Evolutionary conservation across 2,888 invertebrate species (phyloP).

Genomic region (Congeria kusceri): DNA sequence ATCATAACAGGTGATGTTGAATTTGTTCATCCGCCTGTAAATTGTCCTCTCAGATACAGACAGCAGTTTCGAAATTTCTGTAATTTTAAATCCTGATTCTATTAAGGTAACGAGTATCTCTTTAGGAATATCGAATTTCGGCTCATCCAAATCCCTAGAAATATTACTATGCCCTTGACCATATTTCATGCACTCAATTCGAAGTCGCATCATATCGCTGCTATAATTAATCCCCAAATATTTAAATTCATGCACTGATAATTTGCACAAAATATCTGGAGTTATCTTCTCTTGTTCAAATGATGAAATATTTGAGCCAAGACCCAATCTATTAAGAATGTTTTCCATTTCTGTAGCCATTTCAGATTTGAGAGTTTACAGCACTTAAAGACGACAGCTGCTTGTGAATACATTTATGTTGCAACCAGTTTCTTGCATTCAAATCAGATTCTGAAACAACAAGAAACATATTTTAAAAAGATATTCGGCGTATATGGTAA

Average conservation of each 20-base stretch:
- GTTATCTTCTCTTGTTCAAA: conserved; percentile 36
- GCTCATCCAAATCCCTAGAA: neutral
- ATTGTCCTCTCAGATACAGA: conserved; percentile 38
- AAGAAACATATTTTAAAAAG: no score
- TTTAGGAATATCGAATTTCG: conserved; percentile 27
- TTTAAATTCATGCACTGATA: conserved; percentile 34
- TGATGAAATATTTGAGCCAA: neutral
- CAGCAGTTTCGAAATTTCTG: conserved; percentile 35
- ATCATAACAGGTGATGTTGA: conserved; percentile 12
- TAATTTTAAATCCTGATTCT: conserved; percentile 33
- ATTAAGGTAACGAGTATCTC: conserved; percentile 22
- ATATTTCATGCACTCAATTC: conserved; percentile 44
- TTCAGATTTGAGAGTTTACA: neutral
- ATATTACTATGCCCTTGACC: conserved; percentile 4
- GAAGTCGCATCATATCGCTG: conserved; percentile 42
- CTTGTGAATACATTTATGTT: no score
- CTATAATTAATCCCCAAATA: conserved; percentile 27
- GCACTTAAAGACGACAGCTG: no score
- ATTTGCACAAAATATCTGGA: conserved; percentile 37
- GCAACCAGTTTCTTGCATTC: no score
- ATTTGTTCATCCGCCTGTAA: conserved; percentile 29
- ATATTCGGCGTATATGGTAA: no score
- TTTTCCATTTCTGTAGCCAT: conserved; percentile 16
- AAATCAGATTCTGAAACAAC: no score
- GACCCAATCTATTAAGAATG: conserved; percentile 22